These are phyloP conservation scores for Epsilonema sp. DNA, from an alignment of 2,888 invertebrate species.

Conservation along the genomic window DNA sequence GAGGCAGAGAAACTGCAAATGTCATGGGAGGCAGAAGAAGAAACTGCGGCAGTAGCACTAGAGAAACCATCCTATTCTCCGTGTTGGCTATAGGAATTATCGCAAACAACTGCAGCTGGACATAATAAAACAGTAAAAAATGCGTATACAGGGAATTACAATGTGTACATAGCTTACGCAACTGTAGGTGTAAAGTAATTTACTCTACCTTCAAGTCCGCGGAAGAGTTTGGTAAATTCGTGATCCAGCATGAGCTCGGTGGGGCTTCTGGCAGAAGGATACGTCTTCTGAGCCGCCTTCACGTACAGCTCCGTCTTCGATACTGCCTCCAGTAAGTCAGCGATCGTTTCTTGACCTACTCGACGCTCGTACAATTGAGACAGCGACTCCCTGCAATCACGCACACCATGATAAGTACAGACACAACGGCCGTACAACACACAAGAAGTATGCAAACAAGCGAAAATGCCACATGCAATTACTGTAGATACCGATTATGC, in stretches of 20 bases:
- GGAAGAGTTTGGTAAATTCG: slow-evolving; percentile 79
- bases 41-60: no score
- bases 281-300: slow-evolving; percentile 75
- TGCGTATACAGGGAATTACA: no score
- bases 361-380: slow-evolving; percentile 64
- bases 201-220: slow-evolving; percentile 35
- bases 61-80: no score
- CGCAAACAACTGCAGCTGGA: no score
- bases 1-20: no score
- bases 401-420: background rate
- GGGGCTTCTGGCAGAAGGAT: slow-evolving; percentile 52
- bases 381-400: slow-evolving; percentile 41
- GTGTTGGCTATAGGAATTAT: no score
- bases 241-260: slow-evolving; percentile 70
- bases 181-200: no score
- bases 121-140: no score
- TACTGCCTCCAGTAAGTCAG: slow-evolving; percentile 62
- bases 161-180: no score
- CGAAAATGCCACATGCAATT: slow-evolving; percentile 2
- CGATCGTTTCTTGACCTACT: slow-evolving; percentile 68
- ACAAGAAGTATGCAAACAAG: slow-evolving; percentile 4
- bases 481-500: slow-evolving; percentile 41
- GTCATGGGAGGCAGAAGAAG: no score
- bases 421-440: background rate
- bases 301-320: slow-evolving; percentile 74